A percentile compares a stretch with the other conserved stretches of the same genome.
These are phyloP conservation scores for Andrena minutula DNA, from an alignment of 2,888 invertebrate species.

Conservation along the genomic window DNA sequence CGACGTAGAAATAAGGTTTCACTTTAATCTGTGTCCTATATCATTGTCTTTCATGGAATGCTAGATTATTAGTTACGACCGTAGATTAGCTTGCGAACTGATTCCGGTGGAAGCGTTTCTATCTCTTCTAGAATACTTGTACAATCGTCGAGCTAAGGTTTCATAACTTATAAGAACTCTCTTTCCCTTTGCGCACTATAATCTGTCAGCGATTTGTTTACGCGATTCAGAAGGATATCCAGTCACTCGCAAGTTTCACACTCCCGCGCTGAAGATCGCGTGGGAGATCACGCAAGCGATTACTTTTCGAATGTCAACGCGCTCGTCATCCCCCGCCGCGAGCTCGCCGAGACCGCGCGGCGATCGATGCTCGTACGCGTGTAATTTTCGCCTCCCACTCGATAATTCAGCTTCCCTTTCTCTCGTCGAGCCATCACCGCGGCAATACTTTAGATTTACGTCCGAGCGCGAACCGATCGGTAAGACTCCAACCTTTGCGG, in stretches of 20 bases:
- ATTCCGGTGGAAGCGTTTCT: conserved; percentile 66
- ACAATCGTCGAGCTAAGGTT: conserved; percentile 42
- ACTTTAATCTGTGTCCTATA: conserved; percentile 5
- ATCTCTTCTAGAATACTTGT: conserved; percentile 52
- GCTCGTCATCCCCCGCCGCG: conserved; percentile 1
- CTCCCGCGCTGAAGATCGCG: neutral
- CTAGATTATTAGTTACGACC: neutral
- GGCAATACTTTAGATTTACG: neutral
- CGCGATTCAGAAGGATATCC: conserved; percentile 5
- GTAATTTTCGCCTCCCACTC: neutral
- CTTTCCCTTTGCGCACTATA: conserved; percentile 12
- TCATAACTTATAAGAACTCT: neutral
- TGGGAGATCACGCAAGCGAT: neutral
- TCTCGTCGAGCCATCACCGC: neutral
- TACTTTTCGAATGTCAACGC: neutral
- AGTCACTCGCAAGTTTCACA: neutral
- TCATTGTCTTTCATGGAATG: conserved; percentile 31
- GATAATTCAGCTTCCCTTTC: conserved; percentile 5
- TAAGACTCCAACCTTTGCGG: conserved; percentile 17
- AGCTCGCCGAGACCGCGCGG: neutral
- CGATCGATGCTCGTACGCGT: neutral
- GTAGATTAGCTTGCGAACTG: conserved; percentile 60
- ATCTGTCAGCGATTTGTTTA: conserved; percentile 20
- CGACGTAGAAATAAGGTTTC: conserved; percentile 18
- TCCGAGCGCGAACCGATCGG: neutral